Evolutionary conservation across 2,888 invertebrate species (phyloP).

Genomic region (Panopea generosa): DNA sequence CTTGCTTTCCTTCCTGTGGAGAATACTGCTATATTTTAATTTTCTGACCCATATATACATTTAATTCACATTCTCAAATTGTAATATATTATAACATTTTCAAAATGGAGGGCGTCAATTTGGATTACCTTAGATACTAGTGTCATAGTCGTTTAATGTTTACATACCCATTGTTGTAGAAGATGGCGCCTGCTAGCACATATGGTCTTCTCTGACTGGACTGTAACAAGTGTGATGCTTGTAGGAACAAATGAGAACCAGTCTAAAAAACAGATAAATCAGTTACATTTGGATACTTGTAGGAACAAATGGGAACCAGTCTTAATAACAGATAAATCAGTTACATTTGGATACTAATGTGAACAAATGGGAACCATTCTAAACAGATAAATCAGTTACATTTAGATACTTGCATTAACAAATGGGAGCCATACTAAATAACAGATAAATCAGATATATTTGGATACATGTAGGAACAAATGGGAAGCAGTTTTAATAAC

Average conservation of each 20-base stretch:
- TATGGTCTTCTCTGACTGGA: constrained; percentile 92
- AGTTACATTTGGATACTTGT: constrained; percentile 89
- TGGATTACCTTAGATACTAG: too few species aligned
- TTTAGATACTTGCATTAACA: constrained; percentile 93
- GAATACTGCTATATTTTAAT: too few species aligned
- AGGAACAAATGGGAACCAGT: constrained; percentile 88
- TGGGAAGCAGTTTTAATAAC: constrained; percentile 70
- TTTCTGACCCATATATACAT: too few species aligned
- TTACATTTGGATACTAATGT: constrained; percentile 90
- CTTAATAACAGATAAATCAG: constrained; percentile 73
- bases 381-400: constrained; percentile 53
- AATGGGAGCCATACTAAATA: constrained; percentile 91
- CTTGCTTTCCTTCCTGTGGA: too few species aligned
- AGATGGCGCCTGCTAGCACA: constrained; percentile 93
- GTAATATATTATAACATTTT: too few species aligned
- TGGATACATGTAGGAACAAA: constrained; percentile 93
- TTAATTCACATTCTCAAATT: too few species aligned
- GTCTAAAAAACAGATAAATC: constrained; percentile 88
- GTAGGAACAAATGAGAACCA: constrained; percentile 93
- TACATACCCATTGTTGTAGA: constrained; percentile 97
- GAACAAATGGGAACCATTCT: constrained; percentile 87
- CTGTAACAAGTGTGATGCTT: constrained; percentile 94
- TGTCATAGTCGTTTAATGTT: too few species aligned
- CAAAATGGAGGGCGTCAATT: too few species aligned
- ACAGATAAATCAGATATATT: neutral